A percentile compares a stretch with the other conserved stretches of the same genome.
phyloP scores from a whole-genome alignment of 1,140 invertebrate species.

The Achroia grisella region DNA sequence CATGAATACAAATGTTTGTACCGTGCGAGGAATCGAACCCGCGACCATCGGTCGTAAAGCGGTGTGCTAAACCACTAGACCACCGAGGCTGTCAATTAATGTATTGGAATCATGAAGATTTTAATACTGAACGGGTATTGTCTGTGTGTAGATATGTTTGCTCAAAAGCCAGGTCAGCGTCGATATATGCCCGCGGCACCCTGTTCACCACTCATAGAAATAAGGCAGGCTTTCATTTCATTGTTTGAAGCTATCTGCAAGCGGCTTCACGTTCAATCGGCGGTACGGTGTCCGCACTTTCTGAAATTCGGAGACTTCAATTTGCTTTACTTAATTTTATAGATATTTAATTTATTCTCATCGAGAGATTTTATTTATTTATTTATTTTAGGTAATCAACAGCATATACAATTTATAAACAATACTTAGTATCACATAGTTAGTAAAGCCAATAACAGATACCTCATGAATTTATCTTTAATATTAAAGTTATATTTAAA shows the following conservation, averaged over 20 bases:
- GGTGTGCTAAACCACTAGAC: too few relatives aligned
- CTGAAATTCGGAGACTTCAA: background rate
- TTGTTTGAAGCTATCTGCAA: conserved; percentile 47
- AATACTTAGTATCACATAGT: too few relatives aligned
- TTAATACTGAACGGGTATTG: background rate
- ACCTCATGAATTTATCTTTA: too few relatives aligned
- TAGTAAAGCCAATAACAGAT: too few relatives aligned
- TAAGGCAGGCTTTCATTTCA: conserved; percentile 49
- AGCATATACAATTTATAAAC: too few relatives aligned
- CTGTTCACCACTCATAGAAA: conserved; percentile 19
- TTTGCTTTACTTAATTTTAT: background rate
- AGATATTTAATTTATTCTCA: background rate
- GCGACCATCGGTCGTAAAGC: too few relatives aligned
- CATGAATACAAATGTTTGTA: too few relatives aligned
- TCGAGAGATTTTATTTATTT: background rate
- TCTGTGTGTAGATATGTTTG: background rate
- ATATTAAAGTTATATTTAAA: too few relatives aligned
- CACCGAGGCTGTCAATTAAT: too few relatives aligned
- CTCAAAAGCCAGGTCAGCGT: background rate
- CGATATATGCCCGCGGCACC: background rate
- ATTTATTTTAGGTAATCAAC: too few relatives aligned
- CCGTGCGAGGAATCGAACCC: too few relatives aligned
- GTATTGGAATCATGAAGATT: background rate
- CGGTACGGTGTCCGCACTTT: conserved; percentile 13
- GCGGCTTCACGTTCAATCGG: conserved; percentile 24